phyloP scores from a whole-genome alignment of 2,113 vertebrate species.

The Upupa epops region DNA sequence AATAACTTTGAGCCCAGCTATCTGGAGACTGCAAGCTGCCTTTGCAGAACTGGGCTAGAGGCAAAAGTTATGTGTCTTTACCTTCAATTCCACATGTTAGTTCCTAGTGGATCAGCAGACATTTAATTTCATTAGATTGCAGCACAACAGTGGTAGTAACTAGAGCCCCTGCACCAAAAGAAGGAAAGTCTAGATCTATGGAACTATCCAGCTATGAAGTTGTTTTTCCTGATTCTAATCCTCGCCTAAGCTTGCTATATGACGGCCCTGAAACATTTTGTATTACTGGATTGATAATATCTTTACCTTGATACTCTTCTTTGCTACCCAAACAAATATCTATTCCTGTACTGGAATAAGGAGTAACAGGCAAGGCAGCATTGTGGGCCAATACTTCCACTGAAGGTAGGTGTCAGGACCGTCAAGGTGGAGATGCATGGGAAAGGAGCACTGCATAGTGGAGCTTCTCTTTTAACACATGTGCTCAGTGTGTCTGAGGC shows the following conservation, averaged over 20 bases:
- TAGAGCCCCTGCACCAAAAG: not conserved
- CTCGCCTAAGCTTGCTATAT: rapidly evolving
- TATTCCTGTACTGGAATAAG: not conserved
- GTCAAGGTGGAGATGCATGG: not conserved
- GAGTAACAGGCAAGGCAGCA: not conserved
- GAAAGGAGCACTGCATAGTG: not conserved
- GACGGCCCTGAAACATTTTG: not conserved
- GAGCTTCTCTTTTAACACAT: not conserved
- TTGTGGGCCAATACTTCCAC: not conserved
- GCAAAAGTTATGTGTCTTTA: not conserved
- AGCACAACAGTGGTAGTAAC: not conserved
- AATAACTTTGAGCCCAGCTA: not conserved
- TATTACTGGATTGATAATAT: not conserved
- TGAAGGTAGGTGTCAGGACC: not conserved
- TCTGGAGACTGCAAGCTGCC: not conserved
- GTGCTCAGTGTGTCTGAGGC: not conserved
- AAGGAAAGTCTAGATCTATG: not conserved
- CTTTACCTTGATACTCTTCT: not conserved
- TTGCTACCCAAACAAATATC: not conserved
- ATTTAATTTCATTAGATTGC: not conserved
- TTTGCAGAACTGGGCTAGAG: not conserved
- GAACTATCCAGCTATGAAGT: not conserved
- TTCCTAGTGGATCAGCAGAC: not conserved
- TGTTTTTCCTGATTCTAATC: not conserved
- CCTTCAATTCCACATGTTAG: not conserved